A percentile compares a stretch with the other conserved stretches of the same genome.
phyloP scores from a whole-genome alignment of 2,113 vertebrate genomes.

The Anhinga rufa region DNA sequence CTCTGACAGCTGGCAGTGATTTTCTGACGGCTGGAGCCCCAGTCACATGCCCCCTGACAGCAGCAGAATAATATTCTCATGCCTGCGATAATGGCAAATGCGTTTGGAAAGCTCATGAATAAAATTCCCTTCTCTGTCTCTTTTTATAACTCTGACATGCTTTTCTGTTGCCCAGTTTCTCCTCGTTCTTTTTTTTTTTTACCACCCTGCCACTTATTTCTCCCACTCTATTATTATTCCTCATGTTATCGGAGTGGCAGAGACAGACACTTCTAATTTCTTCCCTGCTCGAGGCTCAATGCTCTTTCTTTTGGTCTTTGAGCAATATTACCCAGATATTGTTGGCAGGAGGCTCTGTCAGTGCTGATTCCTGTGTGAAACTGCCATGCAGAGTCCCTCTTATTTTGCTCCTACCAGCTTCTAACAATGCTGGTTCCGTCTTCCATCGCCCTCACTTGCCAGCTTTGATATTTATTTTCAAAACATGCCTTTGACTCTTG shows the following conservation, averaged over 20 bases:
- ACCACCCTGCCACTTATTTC: background rate
- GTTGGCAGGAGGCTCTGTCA: background rate
- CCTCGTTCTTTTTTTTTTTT: background rate
- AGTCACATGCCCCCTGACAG: slow-evolving; percentile 49
- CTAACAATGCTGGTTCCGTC: background rate
- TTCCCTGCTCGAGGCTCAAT: background rate
- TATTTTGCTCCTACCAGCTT: background rate
- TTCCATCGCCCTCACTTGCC: background rate
- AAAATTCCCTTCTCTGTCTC: slow-evolving; percentile 51
- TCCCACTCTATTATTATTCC: background rate
- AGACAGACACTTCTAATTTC: slow-evolving; percentile 6
- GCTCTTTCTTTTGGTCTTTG: background rate
- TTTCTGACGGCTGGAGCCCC: slow-evolving; percentile 17
- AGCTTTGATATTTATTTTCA: slow-evolving; percentile 44
- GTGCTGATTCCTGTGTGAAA: background rate
- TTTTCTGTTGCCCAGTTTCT: slow-evolving; percentile 15
- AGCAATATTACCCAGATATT: background rate
- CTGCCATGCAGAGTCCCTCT: background rate
- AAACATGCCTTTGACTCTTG: slow-evolving; percentile 35
- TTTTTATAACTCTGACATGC: slow-evolving; percentile 22
- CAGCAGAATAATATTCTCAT: slow-evolving; percentile 54
- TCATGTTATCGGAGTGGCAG: background rate
- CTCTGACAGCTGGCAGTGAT: slow-evolving; percentile 58
- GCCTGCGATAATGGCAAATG: background rate
- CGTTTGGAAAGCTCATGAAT: slow-evolving; percentile 48